Conservation (phyloP, 1,140 invertebrate species). For the Eueides isabella region DNA sequence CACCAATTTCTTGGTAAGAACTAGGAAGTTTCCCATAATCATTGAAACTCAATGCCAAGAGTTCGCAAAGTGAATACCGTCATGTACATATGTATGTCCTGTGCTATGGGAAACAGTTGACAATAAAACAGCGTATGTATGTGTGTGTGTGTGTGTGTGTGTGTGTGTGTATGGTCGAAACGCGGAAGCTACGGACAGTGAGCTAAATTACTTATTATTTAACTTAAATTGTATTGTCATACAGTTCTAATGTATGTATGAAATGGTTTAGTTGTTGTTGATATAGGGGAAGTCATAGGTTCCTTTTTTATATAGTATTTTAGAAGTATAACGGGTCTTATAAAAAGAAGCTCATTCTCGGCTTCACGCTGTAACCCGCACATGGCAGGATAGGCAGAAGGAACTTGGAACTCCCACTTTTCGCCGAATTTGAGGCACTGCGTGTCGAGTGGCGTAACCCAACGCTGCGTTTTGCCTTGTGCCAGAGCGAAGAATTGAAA, state of each 20-base stretch:
- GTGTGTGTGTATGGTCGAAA: not conserved
- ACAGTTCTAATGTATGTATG: no score
- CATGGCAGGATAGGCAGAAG: no score
- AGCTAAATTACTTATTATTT: conserved; percentile 4
- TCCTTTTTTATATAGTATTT: not conserved
- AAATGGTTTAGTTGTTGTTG: not conserved
- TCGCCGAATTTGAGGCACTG: no score
- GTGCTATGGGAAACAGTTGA: conserved; percentile 1
- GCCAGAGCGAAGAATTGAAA: no score
- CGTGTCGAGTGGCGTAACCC: no score
- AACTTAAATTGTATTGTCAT: not conserved
- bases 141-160: no score
- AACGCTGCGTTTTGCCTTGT: no score
- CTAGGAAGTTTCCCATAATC: not conserved
- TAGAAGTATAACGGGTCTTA: no score
- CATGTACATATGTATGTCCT: not conserved
- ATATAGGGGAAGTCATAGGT: not conserved
- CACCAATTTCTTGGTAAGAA: not conserved
- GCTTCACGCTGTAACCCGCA: no score
- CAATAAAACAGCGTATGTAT: not conserved
- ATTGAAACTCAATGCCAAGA: not conserved
- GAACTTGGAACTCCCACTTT: no score
- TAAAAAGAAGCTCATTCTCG: no score
- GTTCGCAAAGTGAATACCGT: not conserved
- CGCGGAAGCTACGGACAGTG: conserved; percentile 3